A percentile compares a stretch with the other conserved stretches of the same genome.
phyloP scores from a whole-genome alignment of 2,888 invertebrate genomes.

The Protodeltote pygarga region DNA sequence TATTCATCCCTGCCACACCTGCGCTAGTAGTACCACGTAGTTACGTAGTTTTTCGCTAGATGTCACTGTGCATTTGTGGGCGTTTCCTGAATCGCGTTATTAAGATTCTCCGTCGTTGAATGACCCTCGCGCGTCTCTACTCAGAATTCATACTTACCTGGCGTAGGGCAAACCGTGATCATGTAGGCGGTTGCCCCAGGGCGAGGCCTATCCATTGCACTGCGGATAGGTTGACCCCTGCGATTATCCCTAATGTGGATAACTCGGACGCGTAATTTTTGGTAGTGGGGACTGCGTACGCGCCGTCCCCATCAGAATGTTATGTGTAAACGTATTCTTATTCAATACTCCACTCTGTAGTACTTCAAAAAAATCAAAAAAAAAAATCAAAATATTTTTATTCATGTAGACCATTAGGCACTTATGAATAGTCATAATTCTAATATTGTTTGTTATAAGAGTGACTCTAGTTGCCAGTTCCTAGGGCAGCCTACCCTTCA shows the following conservation, averaged over 20 bases:
- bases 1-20: neutral
- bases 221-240: slow-evolving; percentile 27
- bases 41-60: slow-evolving; percentile 14
- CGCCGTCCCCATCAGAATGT: slow-evolving; percentile 20
- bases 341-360: neutral
- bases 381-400: too few species aligned
- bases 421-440: too few species aligned
- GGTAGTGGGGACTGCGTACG: slow-evolving; percentile 40
- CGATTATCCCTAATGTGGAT: slow-evolving; percentile 33
- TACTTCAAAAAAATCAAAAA: too few species aligned
- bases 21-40: neutral
- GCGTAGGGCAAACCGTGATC: slow-evolving; percentile 34
- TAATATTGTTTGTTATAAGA: too few species aligned
- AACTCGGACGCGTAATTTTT: slow-evolving; percentile 36
- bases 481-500: too few species aligned
- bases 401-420: too few species aligned
- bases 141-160: slow-evolving; percentile 39
- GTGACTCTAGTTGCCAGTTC: too few species aligned
- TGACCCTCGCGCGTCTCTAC: neutral
- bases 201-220: slow-evolving; percentile 37
- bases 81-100: neutral
- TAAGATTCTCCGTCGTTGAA: neutral
- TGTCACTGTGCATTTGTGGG: slow-evolving; percentile 4
- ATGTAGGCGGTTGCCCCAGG: slow-evolving; percentile 36
- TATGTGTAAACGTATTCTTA: neutral